Percentiles rank a stretch among this genome's conserved stretches.
phyloP scores from a whole-genome alignment of 2,888 invertebrate species.

The Heliconius ethilla region DNA sequence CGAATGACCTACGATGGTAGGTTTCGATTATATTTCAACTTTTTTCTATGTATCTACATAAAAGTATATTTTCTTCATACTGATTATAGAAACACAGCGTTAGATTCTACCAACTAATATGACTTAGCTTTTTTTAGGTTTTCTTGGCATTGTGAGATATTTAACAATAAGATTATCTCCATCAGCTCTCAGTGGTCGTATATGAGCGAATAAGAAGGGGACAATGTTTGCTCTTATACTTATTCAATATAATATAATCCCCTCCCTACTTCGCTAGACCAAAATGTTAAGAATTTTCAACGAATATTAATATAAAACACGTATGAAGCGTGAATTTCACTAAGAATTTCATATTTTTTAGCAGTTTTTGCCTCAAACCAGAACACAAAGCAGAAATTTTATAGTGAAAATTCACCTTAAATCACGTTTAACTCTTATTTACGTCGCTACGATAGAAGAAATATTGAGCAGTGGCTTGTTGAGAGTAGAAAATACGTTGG shows the following conservation, averaged over 20 bases:
- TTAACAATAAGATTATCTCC: no score
- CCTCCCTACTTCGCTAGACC: not conserved
- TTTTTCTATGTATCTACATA: no score
- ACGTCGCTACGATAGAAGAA: constrained; percentile 24
- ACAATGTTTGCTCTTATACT: constrained; percentile 7
- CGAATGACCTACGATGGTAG: no score
- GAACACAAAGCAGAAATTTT: constrained; percentile 6
- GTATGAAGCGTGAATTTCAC: constrained; percentile 1
- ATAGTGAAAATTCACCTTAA: constrained; percentile 21
- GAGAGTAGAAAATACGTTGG: constrained; percentile 22
- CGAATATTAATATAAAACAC: not conserved
- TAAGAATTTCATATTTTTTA: not conserved
- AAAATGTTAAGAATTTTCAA: not conserved
- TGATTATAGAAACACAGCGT: no score
- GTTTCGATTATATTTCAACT: no score
- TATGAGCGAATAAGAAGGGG: not conserved
- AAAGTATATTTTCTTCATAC: no score
- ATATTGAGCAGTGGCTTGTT: constrained; percentile 24
- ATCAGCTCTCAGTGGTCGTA: not conserved
- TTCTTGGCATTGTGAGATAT: no score
- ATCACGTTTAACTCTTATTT: constrained; percentile 29
- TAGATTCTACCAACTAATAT: no score
- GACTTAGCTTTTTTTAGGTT: no score
- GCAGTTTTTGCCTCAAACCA: not conserved
- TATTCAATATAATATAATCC: not conserved